Evolutionary conservation across 2,888 invertebrate species (phyloP).

Genomic region (Cheilosia impressa): DNA sequence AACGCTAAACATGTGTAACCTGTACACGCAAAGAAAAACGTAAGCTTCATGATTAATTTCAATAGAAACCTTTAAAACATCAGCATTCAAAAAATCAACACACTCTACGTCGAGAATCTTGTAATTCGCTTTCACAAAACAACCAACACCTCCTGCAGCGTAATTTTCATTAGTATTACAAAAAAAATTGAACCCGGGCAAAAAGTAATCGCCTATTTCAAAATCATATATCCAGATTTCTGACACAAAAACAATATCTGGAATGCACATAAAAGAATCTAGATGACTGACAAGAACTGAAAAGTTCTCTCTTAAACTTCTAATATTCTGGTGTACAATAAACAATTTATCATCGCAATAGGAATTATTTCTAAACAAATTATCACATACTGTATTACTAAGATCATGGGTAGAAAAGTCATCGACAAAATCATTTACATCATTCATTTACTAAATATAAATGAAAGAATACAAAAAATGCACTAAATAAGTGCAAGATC

Average conservation of each 20-base stretch:
- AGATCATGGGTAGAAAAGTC: slow-evolving; percentile 1
- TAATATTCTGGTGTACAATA: too few species aligned
- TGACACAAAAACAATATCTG: too few species aligned
- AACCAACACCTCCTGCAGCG: slow-evolving; percentile 34
- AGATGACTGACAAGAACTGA: neutral
- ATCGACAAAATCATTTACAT: slow-evolving; percentile 10
- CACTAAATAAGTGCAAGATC: slow-evolving; percentile 38
- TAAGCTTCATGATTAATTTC: slow-evolving; percentile 15
- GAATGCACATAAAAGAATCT: too few species aligned
- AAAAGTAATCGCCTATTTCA: too few species aligned
- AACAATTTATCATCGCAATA: too few species aligned
- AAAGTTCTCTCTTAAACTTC: too few species aligned
- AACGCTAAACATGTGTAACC: slow-evolving; percentile 7
- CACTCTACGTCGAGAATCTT: neutral
- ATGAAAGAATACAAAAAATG: too few species aligned
- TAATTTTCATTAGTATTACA: slow-evolving; percentile 25
- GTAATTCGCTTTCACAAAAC: slow-evolving; percentile 2
- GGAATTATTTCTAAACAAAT: too few species aligned
- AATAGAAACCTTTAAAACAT: slow-evolving; percentile 26
- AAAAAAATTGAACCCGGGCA: slow-evolving; percentile 15
- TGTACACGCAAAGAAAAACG: slow-evolving; percentile 15
- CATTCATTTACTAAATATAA: neutral
- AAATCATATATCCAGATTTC: too few species aligned
- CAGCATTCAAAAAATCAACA: slow-evolving; percentile 3
- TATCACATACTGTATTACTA: neutral